These are phyloP conservation scores for Brachyistius frenatus DNA, from an alignment of 2,113 vertebrate genomes.

Conservation along the genomic window DNA sequence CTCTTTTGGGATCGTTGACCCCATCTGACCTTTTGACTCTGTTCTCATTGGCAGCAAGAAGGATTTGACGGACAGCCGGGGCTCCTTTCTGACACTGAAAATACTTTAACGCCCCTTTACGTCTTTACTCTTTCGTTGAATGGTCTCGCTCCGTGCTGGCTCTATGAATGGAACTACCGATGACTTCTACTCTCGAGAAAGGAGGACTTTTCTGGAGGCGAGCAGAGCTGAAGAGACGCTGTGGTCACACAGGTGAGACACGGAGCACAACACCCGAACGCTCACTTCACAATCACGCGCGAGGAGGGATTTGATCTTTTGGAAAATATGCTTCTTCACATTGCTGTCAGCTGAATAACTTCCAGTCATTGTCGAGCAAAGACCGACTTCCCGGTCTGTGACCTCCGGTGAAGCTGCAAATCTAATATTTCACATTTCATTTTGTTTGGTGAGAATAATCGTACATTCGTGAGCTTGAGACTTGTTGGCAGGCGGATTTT, in stretches of 20 bases:
- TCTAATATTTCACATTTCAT: too few relatives aligned
- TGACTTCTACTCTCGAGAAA: not conserved
- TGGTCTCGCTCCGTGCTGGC: not conserved
- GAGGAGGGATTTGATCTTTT: not conserved
- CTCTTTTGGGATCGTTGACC: not conserved
- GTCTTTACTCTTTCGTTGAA: not conserved
- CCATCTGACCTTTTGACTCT: not conserved
- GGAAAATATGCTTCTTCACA: not conserved
- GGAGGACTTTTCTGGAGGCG: too few relatives aligned
- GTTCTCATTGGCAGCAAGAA: slow-evolving; percentile 9
- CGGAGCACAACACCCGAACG: not conserved
- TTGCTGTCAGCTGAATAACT: too few relatives aligned
- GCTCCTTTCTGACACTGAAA: not conserved
- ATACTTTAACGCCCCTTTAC: not conserved
- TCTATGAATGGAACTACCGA: not conserved
- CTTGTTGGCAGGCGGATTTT: too few relatives aligned
- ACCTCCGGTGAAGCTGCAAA: too few relatives aligned
- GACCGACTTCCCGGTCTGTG: too few relatives aligned
- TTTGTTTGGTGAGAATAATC: too few relatives aligned
- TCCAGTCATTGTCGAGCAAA: too few relatives aligned
- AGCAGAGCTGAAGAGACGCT: not conserved
- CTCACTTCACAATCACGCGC: slow-evolving; percentile 5
- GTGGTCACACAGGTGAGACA: slow-evolving; percentile 3
- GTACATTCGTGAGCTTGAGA: too few relatives aligned
- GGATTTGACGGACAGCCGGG: not conserved